Evolutionary conservation across 2,888 invertebrate genomes (phyloP).

Genomic region (Asteroscopus sphinx): DNA sequence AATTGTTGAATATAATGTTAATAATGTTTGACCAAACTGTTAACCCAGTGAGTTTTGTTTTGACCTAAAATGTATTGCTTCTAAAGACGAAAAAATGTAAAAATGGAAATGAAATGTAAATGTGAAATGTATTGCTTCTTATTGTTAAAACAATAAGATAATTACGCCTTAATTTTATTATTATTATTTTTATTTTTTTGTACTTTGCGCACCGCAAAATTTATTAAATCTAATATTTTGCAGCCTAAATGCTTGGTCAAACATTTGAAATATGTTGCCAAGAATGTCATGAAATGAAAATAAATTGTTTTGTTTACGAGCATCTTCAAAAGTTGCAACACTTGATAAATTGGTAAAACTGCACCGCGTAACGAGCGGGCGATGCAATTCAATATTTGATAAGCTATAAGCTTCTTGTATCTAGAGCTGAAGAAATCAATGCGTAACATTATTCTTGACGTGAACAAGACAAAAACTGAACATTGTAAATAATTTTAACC

Average conservation of each 20-base stretch:
- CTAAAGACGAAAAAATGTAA: no score
- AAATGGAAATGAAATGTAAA: no score
- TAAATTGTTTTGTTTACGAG: conserved; percentile 51
- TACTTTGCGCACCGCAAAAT: conserved; percentile 31
- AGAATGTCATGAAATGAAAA: conserved; percentile 41
- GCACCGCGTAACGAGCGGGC: background rate
- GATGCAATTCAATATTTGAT: background rate
- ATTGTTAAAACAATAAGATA: conserved; percentile 1
- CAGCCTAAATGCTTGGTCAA: conserved; percentile 56
- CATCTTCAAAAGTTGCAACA: background rate
- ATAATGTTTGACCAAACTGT: conserved; percentile 57
- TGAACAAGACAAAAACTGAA: conserved; percentile 49
- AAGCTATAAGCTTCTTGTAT: background rate
- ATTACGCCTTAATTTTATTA: conserved; percentile 22
- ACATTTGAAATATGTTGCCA: conserved; percentile 53
- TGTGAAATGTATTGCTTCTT: background rate
- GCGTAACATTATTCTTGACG: background rate
- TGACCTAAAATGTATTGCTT: no score
- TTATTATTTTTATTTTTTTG: no score
- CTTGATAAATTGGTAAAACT: background rate
- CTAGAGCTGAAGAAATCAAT: background rate
- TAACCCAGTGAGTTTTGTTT: conserved; percentile 16
- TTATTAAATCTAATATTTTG: conserved; percentile 31
- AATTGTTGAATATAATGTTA: conserved; percentile 34
- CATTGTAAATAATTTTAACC: conserved; percentile 68